Percentiles rank a stretch among this genome's conserved stretches.
phyloP scores from a whole-genome alignment of 2,797 vertebrate species.

The Phoebastria nigripes region DNA sequence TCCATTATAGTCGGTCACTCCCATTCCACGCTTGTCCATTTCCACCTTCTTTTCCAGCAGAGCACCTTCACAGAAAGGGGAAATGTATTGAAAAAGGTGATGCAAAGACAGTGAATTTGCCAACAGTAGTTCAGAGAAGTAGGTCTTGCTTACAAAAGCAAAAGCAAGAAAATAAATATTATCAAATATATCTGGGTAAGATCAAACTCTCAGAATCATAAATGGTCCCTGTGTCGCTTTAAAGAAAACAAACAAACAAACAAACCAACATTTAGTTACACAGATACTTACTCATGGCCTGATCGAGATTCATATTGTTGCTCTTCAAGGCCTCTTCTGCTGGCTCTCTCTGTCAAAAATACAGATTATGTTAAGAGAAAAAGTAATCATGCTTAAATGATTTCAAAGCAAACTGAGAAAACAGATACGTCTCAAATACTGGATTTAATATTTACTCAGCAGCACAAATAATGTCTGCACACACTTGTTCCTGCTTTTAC shows the following conservation, averaged over 20 bases:
- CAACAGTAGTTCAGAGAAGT: neutral
- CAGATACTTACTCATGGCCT: slow-evolving; percentile 95
- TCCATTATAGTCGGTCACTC: slow-evolving; percentile 94
- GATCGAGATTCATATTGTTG: slow-evolving; percentile 98
- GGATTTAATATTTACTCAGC: neutral
- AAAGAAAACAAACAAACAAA: neutral
- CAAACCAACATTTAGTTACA: neutral
- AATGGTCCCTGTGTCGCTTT: neutral
- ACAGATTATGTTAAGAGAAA: neutral
- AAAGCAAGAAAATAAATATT: neutral
- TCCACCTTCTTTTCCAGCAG: slow-evolving; percentile 99
- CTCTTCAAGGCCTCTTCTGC: slow-evolving; percentile 98
- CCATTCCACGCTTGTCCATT: slow-evolving; percentile 95
- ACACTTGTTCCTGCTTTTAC: neutral
- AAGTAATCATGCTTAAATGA: neutral
- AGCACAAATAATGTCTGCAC: neutral
- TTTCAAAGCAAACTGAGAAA: neutral
- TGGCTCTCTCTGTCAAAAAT: slow-evolving; percentile 90
- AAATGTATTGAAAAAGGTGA: neutral
- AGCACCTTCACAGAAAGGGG: slow-evolving; percentile 79
- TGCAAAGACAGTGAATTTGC: neutral
- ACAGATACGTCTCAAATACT: neutral
- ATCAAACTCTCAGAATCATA: neutral
- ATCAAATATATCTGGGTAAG: neutral
- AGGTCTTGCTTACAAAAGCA: neutral